Evolutionary conservation across 2,888 invertebrate genomes (phyloP).

Genomic region (Lasiommata megera): DNA sequence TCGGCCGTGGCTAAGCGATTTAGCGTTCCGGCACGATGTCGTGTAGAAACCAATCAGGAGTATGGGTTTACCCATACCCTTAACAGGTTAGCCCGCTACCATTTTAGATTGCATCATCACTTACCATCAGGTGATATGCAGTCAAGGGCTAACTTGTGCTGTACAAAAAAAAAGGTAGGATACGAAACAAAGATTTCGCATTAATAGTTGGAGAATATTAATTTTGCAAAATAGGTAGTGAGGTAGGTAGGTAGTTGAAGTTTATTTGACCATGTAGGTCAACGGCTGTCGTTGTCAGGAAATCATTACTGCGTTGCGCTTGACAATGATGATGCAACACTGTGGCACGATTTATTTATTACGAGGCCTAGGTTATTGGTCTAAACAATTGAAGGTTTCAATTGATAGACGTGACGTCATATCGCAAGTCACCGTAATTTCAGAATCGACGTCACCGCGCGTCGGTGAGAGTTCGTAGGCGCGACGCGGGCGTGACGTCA

Average conservation of each 20-base stretch:
- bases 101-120: too few species aligned
- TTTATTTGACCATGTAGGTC: conserved; percentile 53
- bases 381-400: conserved; percentile 39
- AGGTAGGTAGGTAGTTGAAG: conserved; percentile 39
- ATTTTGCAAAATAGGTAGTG: conserved; percentile 9
- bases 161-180: too few species aligned
- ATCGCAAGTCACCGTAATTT: conserved; percentile 47
- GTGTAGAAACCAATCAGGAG: too few species aligned
- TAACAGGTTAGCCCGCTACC: too few species aligned
- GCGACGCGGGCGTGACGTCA: conserved; percentile 71
- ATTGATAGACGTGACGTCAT: conserved; percentile 60
- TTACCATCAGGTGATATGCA: too few species aligned
- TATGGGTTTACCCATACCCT: too few species aligned
- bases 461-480: conserved; percentile 65
- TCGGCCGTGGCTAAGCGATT: too few species aligned
- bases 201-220: too few species aligned
- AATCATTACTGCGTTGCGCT: conserved; percentile 51
- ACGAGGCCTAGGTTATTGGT: conserved; percentile 37
- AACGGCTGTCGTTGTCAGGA: conserved; percentile 49
- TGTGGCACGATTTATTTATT: conserved; percentile 44
- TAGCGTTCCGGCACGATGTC: too few species aligned
- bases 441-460: conserved; percentile 60
- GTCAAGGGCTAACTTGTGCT: too few species aligned
- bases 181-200: too few species aligned
- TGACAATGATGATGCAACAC: conserved; percentile 50